Conservation (phyloP, 2,888 invertebrate genomes). For the Cheilosia variabilis region DNA sequence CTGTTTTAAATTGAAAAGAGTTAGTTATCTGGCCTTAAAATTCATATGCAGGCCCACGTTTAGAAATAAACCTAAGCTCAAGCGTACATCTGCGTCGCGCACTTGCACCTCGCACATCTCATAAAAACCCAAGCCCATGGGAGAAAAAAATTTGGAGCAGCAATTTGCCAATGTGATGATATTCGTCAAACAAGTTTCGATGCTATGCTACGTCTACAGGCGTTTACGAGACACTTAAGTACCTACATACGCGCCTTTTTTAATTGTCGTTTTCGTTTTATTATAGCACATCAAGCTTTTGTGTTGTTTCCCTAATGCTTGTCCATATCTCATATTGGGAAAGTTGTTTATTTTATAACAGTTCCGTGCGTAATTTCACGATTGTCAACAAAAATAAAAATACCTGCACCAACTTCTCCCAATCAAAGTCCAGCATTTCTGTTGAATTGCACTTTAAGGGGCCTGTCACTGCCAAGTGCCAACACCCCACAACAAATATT, state of each 20-base stretch:
- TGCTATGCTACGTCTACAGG: conserved; percentile 54
- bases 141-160: conserved; percentile 63
- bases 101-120: conserved; percentile 28
- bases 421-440: not conserved
- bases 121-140: conserved; percentile 52
- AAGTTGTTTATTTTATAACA: conserved; percentile 56
- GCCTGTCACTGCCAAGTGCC: conserved; percentile 54
- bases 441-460: conserved; percentile 58
- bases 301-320: not conserved
- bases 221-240: conserved; percentile 57
- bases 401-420: not conserved
- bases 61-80: conserved; percentile 41
- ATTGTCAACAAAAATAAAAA: conserved; percentile 21
- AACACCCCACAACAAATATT: conserved; percentile 38
- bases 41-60: no score
- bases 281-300: conserved; percentile 34
- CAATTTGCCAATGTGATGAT: conserved; percentile 59
- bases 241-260: conserved; percentile 49
- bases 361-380: conserved; percentile 39
- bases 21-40: no score
- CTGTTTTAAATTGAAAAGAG: no score
- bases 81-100: not conserved
- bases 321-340: conserved; percentile 44
- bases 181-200: conserved; percentile 57
- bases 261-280: conserved; percentile 53